phyloP scores from a whole-genome alignment of 2,113 vertebrate genomes.

The Panurus biarmicus region DNA sequence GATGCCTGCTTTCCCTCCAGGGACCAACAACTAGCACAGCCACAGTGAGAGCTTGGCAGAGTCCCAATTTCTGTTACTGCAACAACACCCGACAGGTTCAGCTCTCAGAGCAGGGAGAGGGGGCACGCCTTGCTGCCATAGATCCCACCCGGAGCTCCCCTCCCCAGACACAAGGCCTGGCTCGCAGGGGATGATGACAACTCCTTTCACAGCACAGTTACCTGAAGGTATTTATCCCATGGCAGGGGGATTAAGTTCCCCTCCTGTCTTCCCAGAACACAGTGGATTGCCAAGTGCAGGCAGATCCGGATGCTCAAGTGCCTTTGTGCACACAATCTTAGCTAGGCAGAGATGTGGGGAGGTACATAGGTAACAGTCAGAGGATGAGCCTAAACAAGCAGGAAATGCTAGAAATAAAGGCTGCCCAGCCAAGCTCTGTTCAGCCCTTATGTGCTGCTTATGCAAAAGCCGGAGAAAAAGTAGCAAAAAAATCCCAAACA shows the following conservation, averaged over 20 bases:
- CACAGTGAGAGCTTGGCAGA: background rate
- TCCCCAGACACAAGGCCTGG: background rate
- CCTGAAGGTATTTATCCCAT: background rate
- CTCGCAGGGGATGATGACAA: background rate
- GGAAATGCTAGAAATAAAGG: background rate
- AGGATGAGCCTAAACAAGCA: background rate
- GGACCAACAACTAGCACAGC: background rate
- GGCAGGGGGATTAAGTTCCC: background rate
- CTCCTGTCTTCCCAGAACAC: background rate
- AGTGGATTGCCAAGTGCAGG: background rate
- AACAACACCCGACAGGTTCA: background rate
- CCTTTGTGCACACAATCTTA: background rate
- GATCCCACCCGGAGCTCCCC: background rate
- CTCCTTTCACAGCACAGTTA: background rate
- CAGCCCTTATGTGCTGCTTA: background rate
- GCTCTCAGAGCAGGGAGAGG: background rate
- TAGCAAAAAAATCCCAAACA: background rate
- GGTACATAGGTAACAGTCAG: background rate
- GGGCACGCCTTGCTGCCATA: accelerated
- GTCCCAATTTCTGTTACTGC: background rate
- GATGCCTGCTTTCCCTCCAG: background rate
- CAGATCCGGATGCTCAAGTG: background rate
- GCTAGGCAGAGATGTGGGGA: background rate
- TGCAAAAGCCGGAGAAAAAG: background rate
- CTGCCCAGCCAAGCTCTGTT: background rate